Conservation (phyloP, 2,113 vertebrate genomes). For the Pelvicachromis taeniatus region DNA sequence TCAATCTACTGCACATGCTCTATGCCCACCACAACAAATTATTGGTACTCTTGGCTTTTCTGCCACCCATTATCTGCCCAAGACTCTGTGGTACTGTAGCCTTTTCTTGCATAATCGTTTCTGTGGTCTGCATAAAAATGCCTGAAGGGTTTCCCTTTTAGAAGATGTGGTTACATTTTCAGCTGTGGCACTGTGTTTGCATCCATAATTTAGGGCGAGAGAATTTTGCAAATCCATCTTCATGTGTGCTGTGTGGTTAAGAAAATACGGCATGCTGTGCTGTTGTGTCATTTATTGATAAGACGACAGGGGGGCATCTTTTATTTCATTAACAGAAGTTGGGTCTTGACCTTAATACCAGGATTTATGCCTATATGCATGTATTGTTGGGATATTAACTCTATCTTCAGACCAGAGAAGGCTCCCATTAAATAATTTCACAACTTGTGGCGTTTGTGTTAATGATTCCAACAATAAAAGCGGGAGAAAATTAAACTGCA, state of each 20-base stretch:
- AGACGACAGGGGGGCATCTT: too few relatives aligned
- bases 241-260: background rate
- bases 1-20: background rate
- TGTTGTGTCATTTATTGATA: background rate
- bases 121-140: background rate
- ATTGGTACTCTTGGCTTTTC: background rate
- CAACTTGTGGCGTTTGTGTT: background rate
- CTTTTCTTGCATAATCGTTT: background rate
- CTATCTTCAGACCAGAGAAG: background rate
- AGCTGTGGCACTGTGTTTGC: background rate
- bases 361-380: background rate
- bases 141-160: background rate
- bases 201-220: background rate
- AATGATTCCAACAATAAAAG: background rate
- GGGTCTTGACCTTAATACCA: background rate
- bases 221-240: background rate
- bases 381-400: background rate
- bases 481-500: background rate
- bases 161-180: background rate
- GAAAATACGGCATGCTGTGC: background rate
- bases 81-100: background rate
- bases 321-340: background rate
- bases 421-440: background rate
- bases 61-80: background rate
- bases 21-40: background rate